Percentiles rank a stretch among this genome's conserved stretches.
phyloP scores from a whole-genome alignment of 1,140 invertebrate species.

The Drosophila subobscura region DNA sequence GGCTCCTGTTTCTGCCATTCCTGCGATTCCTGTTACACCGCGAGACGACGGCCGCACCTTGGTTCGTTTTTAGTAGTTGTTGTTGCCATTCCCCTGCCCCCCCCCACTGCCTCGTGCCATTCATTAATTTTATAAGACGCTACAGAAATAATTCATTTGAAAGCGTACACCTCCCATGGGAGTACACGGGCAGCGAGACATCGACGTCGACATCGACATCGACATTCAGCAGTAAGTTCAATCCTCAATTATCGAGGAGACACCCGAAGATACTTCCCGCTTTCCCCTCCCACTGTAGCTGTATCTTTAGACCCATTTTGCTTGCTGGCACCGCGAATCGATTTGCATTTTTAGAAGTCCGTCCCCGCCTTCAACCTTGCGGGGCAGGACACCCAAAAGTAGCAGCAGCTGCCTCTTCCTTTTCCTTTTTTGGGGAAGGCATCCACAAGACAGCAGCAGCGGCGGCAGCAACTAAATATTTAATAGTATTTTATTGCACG shows the following conservation, averaged over 20 bases:
- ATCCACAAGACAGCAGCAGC: conserved; percentile 40
- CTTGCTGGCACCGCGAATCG: conserved; percentile 34
- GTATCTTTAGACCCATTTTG: no score
- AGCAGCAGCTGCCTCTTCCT: conserved; percentile 1
- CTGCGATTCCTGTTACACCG: conserved; percentile 4
- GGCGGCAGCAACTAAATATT: conserved; percentile 75
- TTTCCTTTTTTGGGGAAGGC: conserved; percentile 1
- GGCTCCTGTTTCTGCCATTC: conserved; percentile 24
- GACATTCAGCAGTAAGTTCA: no score
- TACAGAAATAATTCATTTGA: conserved; percentile 80
- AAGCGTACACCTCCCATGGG: conserved; percentile 29
- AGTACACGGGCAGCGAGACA: background rate
- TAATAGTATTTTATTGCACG: conserved; percentile 83
- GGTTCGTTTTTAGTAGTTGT: conserved; percentile 58
- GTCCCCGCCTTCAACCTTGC: no score
- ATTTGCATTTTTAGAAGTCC: conserved; percentile 52
- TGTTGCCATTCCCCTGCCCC: conserved; percentile 21
- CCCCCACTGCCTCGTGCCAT: conserved; percentile 35
- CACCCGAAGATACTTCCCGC: conserved; percentile 22
- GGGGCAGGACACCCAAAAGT: conserved; percentile 21
- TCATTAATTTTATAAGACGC: conserved; percentile 81
- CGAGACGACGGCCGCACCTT: conserved; percentile 33
- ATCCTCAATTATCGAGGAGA: conserved; percentile 33
- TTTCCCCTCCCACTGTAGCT: background rate
- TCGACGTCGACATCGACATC: no score